These are phyloP conservation scores for Spheniscus mendiculus DNA, from an alignment of 2,113 vertebrate genomes.

Conservation along the genomic window DNA sequence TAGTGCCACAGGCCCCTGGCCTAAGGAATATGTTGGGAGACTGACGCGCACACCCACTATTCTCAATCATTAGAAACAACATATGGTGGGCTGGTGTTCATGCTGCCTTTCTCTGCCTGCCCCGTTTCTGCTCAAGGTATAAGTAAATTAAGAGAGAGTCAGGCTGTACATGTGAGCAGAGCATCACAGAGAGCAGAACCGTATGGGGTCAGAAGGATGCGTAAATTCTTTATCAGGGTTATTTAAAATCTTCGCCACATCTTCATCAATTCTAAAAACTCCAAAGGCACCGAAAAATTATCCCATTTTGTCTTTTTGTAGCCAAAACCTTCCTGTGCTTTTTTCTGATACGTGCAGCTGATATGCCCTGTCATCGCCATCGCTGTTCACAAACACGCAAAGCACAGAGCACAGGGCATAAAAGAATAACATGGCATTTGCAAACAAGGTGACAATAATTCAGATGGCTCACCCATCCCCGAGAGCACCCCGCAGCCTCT, in stretches of 20 bases:
- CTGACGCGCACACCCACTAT: neutral
- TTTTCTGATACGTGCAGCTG: neutral
- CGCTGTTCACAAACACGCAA: neutral
- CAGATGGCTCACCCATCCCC: neutral
- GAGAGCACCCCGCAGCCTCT: neutral
- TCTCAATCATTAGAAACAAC: neutral
- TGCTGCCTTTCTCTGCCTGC: constrained; percentile 9
- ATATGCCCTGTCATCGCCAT: fast-evolving
- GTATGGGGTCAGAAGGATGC: neutral
- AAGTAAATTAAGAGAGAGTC: constrained; percentile 9
- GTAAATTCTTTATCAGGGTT: neutral
- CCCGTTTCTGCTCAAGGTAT: constrained; percentile 19
- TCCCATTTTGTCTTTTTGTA: neutral
- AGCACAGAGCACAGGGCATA: neutral
- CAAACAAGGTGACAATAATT: neutral
- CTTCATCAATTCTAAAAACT: neutral
- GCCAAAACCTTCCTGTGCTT: neutral
- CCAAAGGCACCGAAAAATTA: neutral
- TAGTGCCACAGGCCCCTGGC: constrained; percentile 15
- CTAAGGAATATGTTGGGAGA: neutral
- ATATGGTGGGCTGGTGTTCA: constrained; percentile 32
- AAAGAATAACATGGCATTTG: neutral
- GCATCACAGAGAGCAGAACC: neutral
- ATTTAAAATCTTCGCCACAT: neutral
- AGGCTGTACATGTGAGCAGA: neutral